Evolutionary conservation across 23 tunicate genomes (phyloP), one percentile per base, ranked within the genome.

Genomic region (Botrylloides violaceus): DNA sequence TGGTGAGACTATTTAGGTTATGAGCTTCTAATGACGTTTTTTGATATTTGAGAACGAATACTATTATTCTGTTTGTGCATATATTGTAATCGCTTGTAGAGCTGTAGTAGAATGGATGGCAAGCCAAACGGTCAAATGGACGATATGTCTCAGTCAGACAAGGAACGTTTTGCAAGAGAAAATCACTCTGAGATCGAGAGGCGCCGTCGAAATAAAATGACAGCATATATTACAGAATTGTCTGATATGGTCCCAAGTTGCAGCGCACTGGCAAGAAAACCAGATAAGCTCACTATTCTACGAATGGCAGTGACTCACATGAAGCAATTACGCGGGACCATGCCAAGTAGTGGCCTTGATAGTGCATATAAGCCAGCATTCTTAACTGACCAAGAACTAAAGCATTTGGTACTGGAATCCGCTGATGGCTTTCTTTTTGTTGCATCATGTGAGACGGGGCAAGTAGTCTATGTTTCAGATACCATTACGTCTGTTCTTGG

Each of bases 221-320:
- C 97, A 22, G 90, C 97, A 2, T 90, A 90, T 66, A 90, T 90
- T 36, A 83, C 97, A 15, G 97, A 90, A 66, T 63, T 90, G 9
- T 90, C 97, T 35, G 97, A 90, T 38, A 90, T 90, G 97, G 97
- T 90, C 0, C 97, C 97, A 2, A 71, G 92, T 4, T 90, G 97
- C 59, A 90, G 97, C 78, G 90, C 97, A n/a, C 61, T 90, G 31
- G 97, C 97, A 34, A 90, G 97, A 75, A 90, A 90, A 78, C 97
- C 97, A 0, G 97, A 90, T 79, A 90, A 90, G 36, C 71, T 90
- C 62, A 90, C 97, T 20, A 90, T 90, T n/a, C 79, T 90, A 39
- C 82, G 97, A 3, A 90, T 90, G 97, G 97, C 97, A 7, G 97
- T 90, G 18, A 71, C 97, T 23, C 97, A 90, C 77, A 90, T 90